A percentile compares a stretch with the other conserved stretches of the same genome.
Conservation (phyloP, 2,888 invertebrate genomes). For the Cenopis cana region DNA sequence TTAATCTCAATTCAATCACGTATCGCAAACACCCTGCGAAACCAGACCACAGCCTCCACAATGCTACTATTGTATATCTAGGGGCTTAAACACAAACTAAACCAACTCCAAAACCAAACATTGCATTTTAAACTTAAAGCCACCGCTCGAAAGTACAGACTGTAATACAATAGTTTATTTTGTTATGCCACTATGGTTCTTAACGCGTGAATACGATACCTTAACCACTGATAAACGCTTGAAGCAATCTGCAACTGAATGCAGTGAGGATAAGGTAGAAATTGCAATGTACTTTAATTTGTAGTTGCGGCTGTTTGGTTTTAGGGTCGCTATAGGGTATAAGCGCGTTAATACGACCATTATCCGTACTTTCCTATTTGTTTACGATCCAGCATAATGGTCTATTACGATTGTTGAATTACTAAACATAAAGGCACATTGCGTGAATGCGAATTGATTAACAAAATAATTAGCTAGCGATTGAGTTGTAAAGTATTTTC, state of each 20-base stretch:
- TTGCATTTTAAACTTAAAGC: neutral
- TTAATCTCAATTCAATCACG: constrained; percentile 32
- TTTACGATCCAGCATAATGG: constrained; percentile 53
- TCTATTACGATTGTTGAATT: constrained; percentile 67
- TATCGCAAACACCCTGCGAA: constrained; percentile 29
- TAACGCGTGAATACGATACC: neutral
- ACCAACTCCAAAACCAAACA: neutral
- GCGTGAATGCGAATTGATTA: constrained; percentile 54
- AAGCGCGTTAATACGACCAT: constrained; percentile 45
- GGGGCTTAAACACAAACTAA: neutral
- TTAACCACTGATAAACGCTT: constrained; percentile 16
- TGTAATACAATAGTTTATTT: neutral
- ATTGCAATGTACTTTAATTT: neutral
- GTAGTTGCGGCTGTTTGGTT: constrained; percentile 10
- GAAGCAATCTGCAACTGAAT: neutral
- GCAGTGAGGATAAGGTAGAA: neutral
- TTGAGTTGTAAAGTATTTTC: constrained; percentile 32
- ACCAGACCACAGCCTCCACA: constrained; percentile 31
- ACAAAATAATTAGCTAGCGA: constrained; percentile 54
- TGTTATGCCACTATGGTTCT: constrained; percentile 9
- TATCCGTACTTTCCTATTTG: constrained; percentile 46
- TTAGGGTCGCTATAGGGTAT: constrained; percentile 8
- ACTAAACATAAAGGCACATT: constrained; percentile 54
- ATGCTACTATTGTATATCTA: constrained; percentile 32
- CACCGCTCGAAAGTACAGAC: neutral